Percentiles rank a stretch among this genome's conserved stretches.
These are phyloP conservation scores for Cheilosia urbana DNA, from an alignment of 2,888 invertebrate species.

Conservation along the genomic window DNA sequence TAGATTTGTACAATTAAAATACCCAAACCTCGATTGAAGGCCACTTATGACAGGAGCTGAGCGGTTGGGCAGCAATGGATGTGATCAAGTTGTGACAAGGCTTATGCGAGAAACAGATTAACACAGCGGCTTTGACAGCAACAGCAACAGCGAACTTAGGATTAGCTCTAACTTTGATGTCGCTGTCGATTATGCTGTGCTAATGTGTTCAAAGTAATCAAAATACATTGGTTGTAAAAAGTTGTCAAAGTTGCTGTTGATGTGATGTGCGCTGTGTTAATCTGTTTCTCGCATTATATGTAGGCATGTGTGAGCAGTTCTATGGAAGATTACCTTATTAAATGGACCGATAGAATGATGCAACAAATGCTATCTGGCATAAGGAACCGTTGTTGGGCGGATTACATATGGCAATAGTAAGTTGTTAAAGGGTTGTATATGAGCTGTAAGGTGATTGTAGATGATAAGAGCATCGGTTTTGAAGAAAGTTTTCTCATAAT, in stretches of 20 bases:
- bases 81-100: slow-evolving; percentile 10
- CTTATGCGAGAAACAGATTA: too few relatives aligned
- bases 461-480: too few relatives aligned
- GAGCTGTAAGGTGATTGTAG: neutral
- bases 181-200: too few relatives aligned
- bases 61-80: neutral
- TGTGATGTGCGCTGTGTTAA: too few relatives aligned
- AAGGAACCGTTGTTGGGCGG: neutral
- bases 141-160: too few relatives aligned
- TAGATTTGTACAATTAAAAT: slow-evolving; percentile 54
- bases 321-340: slow-evolving; percentile 5
- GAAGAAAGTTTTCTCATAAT: too few relatives aligned
- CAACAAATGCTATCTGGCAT: neutral
- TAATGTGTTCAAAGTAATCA: too few relatives aligned
- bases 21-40: slow-evolving; percentile 39
- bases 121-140: too few relatives aligned
- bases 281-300: too few relatives aligned
- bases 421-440: neutral
- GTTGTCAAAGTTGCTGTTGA: too few relatives aligned
- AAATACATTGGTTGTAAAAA: too few relatives aligned
- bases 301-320: neutral
- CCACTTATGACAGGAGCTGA: slow-evolving; percentile 3
- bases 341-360: neutral
- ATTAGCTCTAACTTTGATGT: too few relatives aligned
- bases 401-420: neutral